These are phyloP conservation scores for Macrophya alboannulata DNA, from an alignment of 2,888 invertebrate genomes.

Conservation along the genomic window DNA sequence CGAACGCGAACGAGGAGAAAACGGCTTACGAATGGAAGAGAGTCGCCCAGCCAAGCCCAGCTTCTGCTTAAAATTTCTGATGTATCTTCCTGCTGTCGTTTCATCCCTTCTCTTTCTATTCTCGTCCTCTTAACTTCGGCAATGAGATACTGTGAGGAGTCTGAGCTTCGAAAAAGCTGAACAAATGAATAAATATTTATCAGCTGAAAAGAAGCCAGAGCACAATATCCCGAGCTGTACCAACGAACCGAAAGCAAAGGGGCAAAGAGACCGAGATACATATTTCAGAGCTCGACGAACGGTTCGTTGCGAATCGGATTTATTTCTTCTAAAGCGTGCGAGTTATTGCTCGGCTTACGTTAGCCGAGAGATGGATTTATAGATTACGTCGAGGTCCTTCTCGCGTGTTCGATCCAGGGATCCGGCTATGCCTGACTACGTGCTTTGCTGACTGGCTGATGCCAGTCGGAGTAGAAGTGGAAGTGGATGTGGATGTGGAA, in stretches of 20 bases:
- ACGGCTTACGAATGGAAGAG: conserved; percentile 7
- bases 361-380: conserved; percentile 36
- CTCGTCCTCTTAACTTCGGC: neutral
- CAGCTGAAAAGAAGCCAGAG: neutral
- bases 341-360: conserved; percentile 53
- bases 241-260: neutral
- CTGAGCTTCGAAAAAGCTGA: conserved; percentile 14
- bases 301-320: conserved; percentile 42
- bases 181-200: conserved; percentile 45
- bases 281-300: conserved; percentile 51
- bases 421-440: conserved; percentile 1
- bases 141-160: neutral
- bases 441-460: conserved; percentile 41
- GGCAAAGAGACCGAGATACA: conserved; percentile 23
- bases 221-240: neutral
- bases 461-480: conserved; percentile 31
- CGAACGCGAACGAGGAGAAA: neutral
- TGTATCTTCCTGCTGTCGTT: neutral
- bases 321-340: conserved; percentile 42
- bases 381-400: conserved; percentile 37
- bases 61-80: conserved; percentile 11
- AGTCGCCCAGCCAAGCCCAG: neutral
- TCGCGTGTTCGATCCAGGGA: neutral
- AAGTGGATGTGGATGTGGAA: conserved; percentile 33
- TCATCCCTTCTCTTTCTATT: neutral